These are phyloP conservation scores for Pocillopora meandrina DNA, from an alignment of 92 coral and sea anemone genomes.

Conservation along the genomic window DNA sequence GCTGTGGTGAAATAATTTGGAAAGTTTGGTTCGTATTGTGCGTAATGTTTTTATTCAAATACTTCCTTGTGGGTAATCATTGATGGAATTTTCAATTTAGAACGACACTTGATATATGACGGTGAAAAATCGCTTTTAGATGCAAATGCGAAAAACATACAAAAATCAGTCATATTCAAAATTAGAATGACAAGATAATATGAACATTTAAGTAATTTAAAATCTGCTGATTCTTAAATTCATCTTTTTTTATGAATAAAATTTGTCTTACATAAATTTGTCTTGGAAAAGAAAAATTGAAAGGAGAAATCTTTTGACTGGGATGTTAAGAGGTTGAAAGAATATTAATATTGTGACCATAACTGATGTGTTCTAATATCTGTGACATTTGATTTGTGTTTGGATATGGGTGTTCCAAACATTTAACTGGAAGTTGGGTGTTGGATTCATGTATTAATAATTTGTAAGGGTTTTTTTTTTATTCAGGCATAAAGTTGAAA, in stretches of 20 bases:
- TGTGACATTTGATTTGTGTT: background rate
- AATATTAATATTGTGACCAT: slow-evolving; percentile 16
- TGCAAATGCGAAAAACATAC: background rate
- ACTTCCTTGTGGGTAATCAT: slow-evolving; percentile 11
- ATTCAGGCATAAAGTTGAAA: no score
- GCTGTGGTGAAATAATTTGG: background rate
- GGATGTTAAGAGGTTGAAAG: slow-evolving; percentile 31
- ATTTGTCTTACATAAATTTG: no score
- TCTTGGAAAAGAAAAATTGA: background rate
- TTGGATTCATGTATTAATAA: no score
- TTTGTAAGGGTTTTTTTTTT: no score
- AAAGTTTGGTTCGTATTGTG: background rate
- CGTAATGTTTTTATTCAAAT: slow-evolving; percentile 12
- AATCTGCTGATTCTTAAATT: no score
- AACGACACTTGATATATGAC: background rate
- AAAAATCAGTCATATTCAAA: background rate
- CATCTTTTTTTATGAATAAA: no score
- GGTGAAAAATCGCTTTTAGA: slow-evolving; percentile 9
- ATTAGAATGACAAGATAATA: background rate
- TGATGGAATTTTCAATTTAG: background rate
- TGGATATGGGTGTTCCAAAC: background rate
- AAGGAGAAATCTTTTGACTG: slow-evolving; percentile 21
- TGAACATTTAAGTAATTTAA: background rate
- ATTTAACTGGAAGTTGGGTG: no score
- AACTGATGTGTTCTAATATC: background rate